Evolutionary conservation across 2,113 vertebrate species (phyloP).

Genomic region (Climacteris rufus): DNA sequence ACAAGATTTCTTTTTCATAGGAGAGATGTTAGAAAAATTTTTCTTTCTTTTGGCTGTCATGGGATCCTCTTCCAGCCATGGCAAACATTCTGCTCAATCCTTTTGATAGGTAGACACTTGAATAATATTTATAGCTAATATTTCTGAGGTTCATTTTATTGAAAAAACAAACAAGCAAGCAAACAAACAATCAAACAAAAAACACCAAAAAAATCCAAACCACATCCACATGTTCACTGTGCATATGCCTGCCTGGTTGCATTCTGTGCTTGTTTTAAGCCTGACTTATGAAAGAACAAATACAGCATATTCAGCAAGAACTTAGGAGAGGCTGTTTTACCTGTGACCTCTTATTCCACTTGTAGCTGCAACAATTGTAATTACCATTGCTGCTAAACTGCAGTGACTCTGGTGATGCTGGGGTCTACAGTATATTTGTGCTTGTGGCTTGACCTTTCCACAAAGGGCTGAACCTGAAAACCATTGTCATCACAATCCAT

Average conservation of each 20-base stretch:
- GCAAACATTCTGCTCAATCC: neutral
- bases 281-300: neutral
- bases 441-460: neutral
- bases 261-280: neutral
- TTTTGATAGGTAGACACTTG: neutral
- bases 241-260: neutral
- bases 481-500: neutral
- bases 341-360: neutral
- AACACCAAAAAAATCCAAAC: neutral
- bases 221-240: too few relatives aligned
- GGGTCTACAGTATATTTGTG: neutral
- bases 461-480: neutral
- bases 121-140: neutral
- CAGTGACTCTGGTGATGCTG: neutral
- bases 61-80: neutral
- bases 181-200: neutral
- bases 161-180: neutral
- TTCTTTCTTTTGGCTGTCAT: neutral
- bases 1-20: neutral
- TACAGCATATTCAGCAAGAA: neutral
- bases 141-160: neutral
- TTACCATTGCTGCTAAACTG: neutral
- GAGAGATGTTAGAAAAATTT: neutral
- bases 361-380: neutral
- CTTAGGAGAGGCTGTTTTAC: neutral